Evolutionary conservation across 2,113 vertebrate genomes (phyloP).

Genomic region (Hyla sarda): DNA sequence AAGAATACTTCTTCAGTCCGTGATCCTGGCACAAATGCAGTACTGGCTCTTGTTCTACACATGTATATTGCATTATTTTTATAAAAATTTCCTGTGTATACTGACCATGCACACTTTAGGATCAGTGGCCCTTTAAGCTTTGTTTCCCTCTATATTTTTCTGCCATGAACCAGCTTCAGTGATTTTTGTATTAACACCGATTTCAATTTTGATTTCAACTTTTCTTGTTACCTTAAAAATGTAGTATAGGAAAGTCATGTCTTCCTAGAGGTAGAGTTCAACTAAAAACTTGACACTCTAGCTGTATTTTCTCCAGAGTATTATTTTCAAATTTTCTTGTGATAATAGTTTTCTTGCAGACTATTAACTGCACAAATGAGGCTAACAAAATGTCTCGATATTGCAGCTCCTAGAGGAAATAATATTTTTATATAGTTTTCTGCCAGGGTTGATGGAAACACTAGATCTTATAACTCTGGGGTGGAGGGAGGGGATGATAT

Average conservation of each 20-base stretch:
- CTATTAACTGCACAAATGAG: slow-evolving; percentile 60
- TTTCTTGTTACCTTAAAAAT: slow-evolving; percentile 8
- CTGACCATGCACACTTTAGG: background rate
- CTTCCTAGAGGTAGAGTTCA: slow-evolving; percentile 23
- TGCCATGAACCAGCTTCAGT: background rate
- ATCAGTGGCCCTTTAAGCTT: background rate
- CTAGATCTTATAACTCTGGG: slow-evolving; percentile 12
- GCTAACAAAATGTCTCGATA: slow-evolving; percentile 55
- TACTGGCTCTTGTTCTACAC: background rate
- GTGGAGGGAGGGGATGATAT: background rate
- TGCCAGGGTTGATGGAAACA: slow-evolving; percentile 38
- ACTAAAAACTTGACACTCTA: background rate
- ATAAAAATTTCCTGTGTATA: background rate
- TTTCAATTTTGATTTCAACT: slow-evolving; percentile 1
- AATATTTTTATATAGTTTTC: slow-evolving; percentile 54
- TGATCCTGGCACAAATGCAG: no score
- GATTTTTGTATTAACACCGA: background rate
- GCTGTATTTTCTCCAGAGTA: slow-evolving; percentile 45
- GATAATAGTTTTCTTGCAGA: slow-evolving; percentile 58
- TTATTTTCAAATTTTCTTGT: slow-evolving; percentile 53
- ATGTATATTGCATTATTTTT: background rate
- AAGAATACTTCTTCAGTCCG: no score
- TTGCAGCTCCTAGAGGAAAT: slow-evolving; percentile 54
- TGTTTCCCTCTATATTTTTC: background rate
- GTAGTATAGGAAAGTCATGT: background rate